Evolutionary conservation across 2,797 vertebrate genomes (phyloP).

Genomic region (Bradypus variegatus): DNA sequence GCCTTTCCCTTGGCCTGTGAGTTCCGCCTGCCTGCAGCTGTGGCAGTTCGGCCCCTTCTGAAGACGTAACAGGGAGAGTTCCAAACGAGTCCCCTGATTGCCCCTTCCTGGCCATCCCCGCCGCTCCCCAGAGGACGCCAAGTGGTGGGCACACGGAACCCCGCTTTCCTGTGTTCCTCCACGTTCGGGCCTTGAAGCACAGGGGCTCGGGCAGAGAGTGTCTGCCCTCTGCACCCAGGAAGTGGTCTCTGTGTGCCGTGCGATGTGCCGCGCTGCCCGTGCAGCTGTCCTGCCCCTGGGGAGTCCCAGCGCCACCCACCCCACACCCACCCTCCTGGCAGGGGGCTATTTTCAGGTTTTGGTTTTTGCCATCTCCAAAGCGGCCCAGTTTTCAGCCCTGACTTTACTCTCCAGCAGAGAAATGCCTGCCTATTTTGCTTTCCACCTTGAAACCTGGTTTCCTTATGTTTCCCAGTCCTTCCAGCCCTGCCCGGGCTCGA

Average conservation of each 20-base stretch:
- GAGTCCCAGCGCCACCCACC: too few relatives aligned
- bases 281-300: not conserved
- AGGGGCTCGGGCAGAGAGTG: too few relatives aligned
- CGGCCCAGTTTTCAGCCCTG: not conserved
- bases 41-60: not conserved
- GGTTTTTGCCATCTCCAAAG: not conserved
- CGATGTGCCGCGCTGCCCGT: too few relatives aligned
- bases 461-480: not conserved
- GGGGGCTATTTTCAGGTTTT: not conserved
- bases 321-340: accelerated
- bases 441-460: not conserved
- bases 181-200: too few relatives aligned
- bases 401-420: not conserved
- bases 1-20: not conserved
- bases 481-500: not conserved
- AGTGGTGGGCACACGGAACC: not conserved
- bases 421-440: not conserved
- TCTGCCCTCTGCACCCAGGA: not conserved
- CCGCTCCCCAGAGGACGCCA: not conserved
- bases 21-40: too few relatives aligned
- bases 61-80: not conserved
- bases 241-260: too few relatives aligned
- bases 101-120: not conserved
- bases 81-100: not conserved
- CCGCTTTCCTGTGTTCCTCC: not conserved